Evolutionary conservation across 2,797 vertebrate species (phyloP).

Genomic region (Esox lucius): DNA sequence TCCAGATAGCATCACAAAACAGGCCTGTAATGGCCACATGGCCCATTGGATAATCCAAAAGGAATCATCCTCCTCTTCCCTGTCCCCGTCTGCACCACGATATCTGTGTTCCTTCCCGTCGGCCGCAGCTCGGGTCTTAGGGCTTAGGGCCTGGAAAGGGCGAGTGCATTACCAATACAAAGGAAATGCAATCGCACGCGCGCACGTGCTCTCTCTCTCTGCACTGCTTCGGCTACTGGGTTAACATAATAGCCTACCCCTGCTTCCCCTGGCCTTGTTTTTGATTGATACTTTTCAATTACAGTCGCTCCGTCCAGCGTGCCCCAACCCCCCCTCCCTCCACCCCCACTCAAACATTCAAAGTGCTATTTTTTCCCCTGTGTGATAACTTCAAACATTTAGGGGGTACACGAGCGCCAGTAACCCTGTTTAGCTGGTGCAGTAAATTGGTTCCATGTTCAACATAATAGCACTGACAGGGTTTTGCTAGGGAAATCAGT

Average conservation of each 20-base stretch:
- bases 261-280: conserved; percentile 83
- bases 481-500: conserved; percentile 99
- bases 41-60: conserved; percentile 75
- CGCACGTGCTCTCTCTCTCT: conserved; percentile 40
- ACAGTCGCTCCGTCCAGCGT: conserved; percentile 86
- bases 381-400: conserved; percentile 97
- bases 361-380: conserved; percentile 87
- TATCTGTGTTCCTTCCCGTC: conserved; percentile 50
- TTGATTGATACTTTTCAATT: conserved; percentile 99
- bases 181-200: conserved; percentile 70
- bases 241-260: conserved; percentile 79
- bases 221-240: conserved; percentile 65
- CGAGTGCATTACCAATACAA: conserved; percentile 77
- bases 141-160: conserved; percentile 72
- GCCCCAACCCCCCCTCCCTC: conserved; percentile 57
- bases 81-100: not conserved
- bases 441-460: conserved; percentile 99
- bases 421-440: conserved; percentile 95
- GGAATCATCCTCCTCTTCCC: not conserved
- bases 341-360: conserved; percentile 82
- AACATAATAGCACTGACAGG: conserved; percentile 98
- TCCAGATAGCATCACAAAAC: conserved; percentile 77
- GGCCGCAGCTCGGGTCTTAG: conserved; percentile 41
- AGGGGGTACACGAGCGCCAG: conserved; percentile 90
- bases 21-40: conserved; percentile 77